Percentiles rank a stretch among this genome's conserved stretches.
These are phyloP conservation scores for Hymenochirus boettgeri DNA, from an alignment of 2,113 vertebrate genomes.

Conservation along the genomic window DNA sequence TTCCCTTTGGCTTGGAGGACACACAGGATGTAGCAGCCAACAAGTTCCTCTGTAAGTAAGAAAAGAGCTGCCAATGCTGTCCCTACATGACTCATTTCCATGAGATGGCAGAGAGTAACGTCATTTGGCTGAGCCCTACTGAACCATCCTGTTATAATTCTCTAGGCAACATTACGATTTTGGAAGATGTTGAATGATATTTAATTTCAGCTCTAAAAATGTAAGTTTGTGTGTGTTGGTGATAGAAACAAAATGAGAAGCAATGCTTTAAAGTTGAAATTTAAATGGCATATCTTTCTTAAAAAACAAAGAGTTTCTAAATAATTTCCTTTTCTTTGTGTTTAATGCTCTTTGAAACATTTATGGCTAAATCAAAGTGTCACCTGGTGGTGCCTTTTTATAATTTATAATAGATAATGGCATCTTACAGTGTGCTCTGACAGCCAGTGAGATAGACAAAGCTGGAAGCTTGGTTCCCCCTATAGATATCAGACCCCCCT, in stretches of 20 bases:
- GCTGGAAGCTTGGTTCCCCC: constrained; percentile 35
- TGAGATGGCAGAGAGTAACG: not conserved
- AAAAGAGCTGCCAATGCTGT: not conserved
- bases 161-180: not conserved
- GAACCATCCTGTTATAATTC: not conserved
- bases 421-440: constrained; percentile 33
- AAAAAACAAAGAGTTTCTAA: too few species aligned
- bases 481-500: constrained; percentile 43
- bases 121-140: not conserved
- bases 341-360: not conserved
- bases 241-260: not conserved
- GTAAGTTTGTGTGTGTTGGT: not conserved
- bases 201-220: not conserved
- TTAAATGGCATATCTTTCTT: too few species aligned
- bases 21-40: not conserved
- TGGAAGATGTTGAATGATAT: not conserved
- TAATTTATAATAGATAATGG: constrained; percentile 4
- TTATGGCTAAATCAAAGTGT: constrained; percentile 9
- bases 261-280: not conserved
- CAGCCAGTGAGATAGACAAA: constrained; percentile 6
- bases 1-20: not conserved
- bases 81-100: not conserved
- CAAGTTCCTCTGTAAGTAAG: not conserved
- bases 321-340: not conserved
- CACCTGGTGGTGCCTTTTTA: constrained; percentile 6